Evolutionary conservation across 2,797 vertebrate species (phyloP), one percentile per base, ranked within the genome.

Genomic region (Anas georgica): DNA sequence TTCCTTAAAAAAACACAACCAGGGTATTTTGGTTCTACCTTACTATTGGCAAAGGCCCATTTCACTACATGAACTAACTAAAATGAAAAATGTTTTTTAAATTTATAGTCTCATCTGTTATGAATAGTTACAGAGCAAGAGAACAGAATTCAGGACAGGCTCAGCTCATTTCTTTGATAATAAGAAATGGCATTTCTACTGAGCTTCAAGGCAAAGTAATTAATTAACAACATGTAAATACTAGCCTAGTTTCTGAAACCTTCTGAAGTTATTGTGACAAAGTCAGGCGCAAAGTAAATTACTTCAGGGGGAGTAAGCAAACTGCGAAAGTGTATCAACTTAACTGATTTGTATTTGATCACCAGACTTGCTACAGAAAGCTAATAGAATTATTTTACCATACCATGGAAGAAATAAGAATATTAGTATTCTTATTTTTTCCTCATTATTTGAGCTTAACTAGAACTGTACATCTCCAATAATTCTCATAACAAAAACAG

Each of bases 201-300:
- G 37, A 91, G 48, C 74, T 86, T 94, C 82, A 58, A 69, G 90
- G 76, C 58, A 83, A 89, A 84, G 31, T 89, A 73, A 91, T 88
- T 76, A 90, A 91, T 83, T 68, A 79, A 79, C 41, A 74, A 35
- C 48, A 56, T 14, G 29, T 78, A 86, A 96, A 95, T 83, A 85
- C 39, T 58, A 90, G 55, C 29, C 28, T 45, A 64, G 29, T 58
- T 86, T 77, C 68, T 76, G 54, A 86, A 86, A 73, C 33, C 54
- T 91, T 91, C 92, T 60, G 59, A 88, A 88, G 72, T 78, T 89
- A 86, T 6, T 83, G 62, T 76, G 82, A 89, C 73, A 67, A 88
- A 75, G 66, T 50, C n/a, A 76, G 48, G 50, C 66, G 88, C 26
- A 66, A 91, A 86, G 48, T 50, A 87, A 75, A 87, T 80, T 64